These are phyloP conservation scores for Hipparchia semele DNA, from an alignment of 2,888 invertebrate species.

Conservation along the genomic window DNA sequence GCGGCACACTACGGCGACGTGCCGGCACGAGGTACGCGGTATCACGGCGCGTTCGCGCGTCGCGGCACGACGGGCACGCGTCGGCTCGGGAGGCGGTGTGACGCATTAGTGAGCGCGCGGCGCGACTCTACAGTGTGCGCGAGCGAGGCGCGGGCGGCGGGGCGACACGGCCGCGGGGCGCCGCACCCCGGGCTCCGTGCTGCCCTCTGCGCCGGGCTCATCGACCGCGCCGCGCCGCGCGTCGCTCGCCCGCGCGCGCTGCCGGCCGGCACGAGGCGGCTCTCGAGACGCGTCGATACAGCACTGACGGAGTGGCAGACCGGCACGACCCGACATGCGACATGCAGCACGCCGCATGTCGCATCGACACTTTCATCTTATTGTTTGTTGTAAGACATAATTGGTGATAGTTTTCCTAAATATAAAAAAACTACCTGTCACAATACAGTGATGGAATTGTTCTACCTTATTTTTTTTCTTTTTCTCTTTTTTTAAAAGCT, in stretches of 20 bases:
- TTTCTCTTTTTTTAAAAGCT: too few relatives aligned
- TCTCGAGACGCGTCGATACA: too few relatives aligned
- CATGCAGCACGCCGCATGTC: too few relatives aligned
- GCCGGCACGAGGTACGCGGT: slow-evolving; percentile 50
- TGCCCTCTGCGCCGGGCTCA: slow-evolving; percentile 80
- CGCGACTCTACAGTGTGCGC: slow-evolving; percentile 72
- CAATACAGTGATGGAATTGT: too few relatives aligned
- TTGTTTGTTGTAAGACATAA: too few relatives aligned
- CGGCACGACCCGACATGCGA: too few relatives aligned
- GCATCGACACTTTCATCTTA: too few relatives aligned
- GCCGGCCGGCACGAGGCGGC: too few relatives aligned
- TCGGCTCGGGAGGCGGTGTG: slow-evolving; percentile 71
- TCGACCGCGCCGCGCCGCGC: slow-evolving; percentile 66
- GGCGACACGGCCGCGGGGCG: slow-evolving; percentile 42
- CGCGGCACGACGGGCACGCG: slow-evolving; percentile 60
- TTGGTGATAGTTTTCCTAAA: too few relatives aligned
- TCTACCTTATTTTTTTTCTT: too few relatives aligned
- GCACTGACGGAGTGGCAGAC: too few relatives aligned
- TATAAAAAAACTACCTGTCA: too few relatives aligned
- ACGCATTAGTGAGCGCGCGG: slow-evolving; percentile 83
- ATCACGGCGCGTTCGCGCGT: slow-evolving; percentile 74
- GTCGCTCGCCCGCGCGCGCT: slow-evolving; percentile 47
- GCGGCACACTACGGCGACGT: slow-evolving; percentile 10
- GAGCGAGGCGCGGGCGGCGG: slow-evolving; percentile 57
- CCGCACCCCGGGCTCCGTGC: slow-evolving; percentile 67